Base-by-base conservation (phyloP, 2,113 vertebrate species). In the Lates calcarifer region DNA sequence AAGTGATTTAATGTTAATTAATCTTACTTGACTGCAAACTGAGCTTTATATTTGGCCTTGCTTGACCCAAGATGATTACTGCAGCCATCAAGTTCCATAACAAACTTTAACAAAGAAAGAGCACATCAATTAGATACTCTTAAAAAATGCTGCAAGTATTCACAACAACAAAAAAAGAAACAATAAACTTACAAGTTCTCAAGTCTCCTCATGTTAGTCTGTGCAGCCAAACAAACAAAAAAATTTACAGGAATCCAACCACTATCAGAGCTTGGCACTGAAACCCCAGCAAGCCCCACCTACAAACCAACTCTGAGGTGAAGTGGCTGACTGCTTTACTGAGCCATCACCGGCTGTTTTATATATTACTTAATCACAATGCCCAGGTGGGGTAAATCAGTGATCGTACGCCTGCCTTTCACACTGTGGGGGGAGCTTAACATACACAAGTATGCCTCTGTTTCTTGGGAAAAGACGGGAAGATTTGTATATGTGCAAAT, bases 11-110 rank as follows among this genome's bases (percentile, higher is more conserved):
- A 20, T 7, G 0, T 2, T 2, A 28, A 6, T 18, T 14, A 8
- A n/a, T 2, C 93, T 91, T 92, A 95, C 95, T 83, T 87, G 93
- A 87, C 74, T 87, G 90, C 1, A 35, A 74, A 57, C 39, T 49
- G 5, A 43, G 71, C 55, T 87, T 90, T 3, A 20, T 3, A 61
- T 81, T 86, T 55, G 80, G 80, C 89, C 74, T 89, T 24, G 82
- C 83, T 74, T 92, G 89, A 79, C 83, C 69, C 49, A 77, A 68
- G 51, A 66, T 20, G n/a, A 81, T 68, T 28, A 83, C 66, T 63
- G 83, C 84, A 74, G 82, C 81, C 77, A 92, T 28, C 63, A 92
- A 57, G 83, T 74, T 82, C 93, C 92, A 93, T 62, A 87, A 66
- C 6, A 91, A 49, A 33, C 95, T 95, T 15, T 0, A 17, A 79